Conservation (phyloP, 1,140 invertebrate genomes). For the Onthophagus taurus region DNA sequence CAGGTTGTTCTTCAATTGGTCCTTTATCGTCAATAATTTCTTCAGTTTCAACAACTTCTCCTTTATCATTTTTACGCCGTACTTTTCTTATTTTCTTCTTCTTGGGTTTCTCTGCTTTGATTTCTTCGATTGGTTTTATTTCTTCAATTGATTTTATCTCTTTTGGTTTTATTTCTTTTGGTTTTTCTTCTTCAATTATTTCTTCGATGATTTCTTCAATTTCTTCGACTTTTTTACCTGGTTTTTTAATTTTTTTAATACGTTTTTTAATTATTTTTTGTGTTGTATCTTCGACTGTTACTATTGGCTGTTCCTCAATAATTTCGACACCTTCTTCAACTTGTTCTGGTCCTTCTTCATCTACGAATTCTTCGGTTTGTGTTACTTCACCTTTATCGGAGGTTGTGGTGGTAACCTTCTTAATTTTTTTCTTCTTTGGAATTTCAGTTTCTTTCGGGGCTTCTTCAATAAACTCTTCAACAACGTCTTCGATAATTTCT, state of each 20-base stretch:
- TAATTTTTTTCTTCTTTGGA: too few species aligned
- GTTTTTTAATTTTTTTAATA: constrained; percentile 32
- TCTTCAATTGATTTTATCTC: constrained; percentile 16
- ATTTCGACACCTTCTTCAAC: constrained; percentile 34
- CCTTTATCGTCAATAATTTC: too few species aligned
- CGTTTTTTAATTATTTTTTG: constrained; percentile 16
- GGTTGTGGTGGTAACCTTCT: too few species aligned
- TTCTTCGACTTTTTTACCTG: constrained; percentile 20
- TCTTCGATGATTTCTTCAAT: constrained; percentile 29
- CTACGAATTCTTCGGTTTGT: too few species aligned
- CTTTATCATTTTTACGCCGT: constrained; percentile 24
- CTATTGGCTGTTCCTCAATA: constrained; percentile 26
- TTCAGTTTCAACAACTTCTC: too few species aligned
- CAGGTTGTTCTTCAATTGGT: too few species aligned
- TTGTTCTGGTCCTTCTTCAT: too few species aligned
- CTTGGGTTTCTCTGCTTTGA: constrained; percentile 30
- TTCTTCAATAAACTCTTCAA: too few species aligned
- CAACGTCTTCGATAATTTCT: too few species aligned
- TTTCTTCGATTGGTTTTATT: constrained; percentile 26
- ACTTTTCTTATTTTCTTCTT: constrained; percentile 32
- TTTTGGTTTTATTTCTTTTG: constrained; percentile 12
- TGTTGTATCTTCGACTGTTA: constrained; percentile 17
- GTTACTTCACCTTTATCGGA: constrained; percentile 32
- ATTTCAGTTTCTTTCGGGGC: too few species aligned
- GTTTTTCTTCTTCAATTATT: constrained; percentile 20